A percentile compares a stretch with the other conserved stretches of the same genome.
These are phyloP conservation scores for Apeira syringaria DNA, from an alignment of 2,888 invertebrate species.

Conservation along the genomic window DNA sequence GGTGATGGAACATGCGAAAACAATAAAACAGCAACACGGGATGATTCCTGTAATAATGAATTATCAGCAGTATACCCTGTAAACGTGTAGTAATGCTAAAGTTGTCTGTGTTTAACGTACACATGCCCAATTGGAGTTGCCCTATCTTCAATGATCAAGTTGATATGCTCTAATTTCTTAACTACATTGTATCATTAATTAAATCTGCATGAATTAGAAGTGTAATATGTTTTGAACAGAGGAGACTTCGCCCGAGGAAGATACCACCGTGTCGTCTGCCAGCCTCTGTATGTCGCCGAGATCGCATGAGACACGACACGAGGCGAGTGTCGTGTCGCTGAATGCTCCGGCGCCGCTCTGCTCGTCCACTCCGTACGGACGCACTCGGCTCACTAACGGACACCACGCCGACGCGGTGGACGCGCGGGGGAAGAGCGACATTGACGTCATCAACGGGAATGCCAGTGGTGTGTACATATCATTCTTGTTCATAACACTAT, in stretches of 20 bases:
- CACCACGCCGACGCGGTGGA: conserved; percentile 49
- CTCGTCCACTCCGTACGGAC: conserved; percentile 40
- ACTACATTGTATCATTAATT: too few species aligned
- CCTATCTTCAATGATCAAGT: too few species aligned
- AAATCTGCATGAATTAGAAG: background rate
- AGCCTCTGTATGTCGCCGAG: conserved; percentile 68
- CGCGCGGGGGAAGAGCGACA: conserved; percentile 34
- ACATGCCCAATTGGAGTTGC: too few species aligned
- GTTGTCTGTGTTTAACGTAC: too few species aligned
- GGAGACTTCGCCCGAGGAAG: conserved; percentile 62
- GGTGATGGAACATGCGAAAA: too few species aligned
- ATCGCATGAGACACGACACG: conserved; percentile 12
- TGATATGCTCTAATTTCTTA: too few species aligned
- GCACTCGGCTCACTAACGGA: conserved; percentile 48
- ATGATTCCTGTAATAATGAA: too few species aligned
- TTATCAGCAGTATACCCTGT: too few species aligned
- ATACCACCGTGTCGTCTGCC: conserved; percentile 69
- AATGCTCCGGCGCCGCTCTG: conserved; percentile 56
- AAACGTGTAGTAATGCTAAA: too few species aligned
- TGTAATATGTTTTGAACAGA: conserved; percentile 42
- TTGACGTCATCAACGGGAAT: conserved; percentile 64
- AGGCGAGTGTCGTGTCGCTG: conserved; percentile 36
- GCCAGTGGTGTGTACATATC: conserved; percentile 53
- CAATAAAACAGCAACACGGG: too few species aligned
- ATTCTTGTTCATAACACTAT: too few species aligned